Conservation (phyloP, 2,113 vertebrate genomes). For the Gymnarchus niloticus region DNA sequence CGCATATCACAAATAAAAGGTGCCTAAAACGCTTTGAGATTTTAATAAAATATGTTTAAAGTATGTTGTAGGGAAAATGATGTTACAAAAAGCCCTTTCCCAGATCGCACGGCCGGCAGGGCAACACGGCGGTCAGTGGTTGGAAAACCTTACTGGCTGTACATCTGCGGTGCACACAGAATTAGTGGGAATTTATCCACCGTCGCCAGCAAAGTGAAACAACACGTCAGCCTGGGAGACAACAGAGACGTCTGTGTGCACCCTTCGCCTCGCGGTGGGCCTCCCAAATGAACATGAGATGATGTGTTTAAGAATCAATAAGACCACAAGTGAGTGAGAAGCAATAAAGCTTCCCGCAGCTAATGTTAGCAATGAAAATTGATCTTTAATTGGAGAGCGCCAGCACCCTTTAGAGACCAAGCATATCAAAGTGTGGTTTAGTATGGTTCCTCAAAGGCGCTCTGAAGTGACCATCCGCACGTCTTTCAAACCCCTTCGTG, state of each 20-base stretch:
- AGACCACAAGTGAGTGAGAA: slow-evolving; percentile 41
- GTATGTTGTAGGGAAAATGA: not conserved
- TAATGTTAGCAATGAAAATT: slow-evolving; percentile 60
- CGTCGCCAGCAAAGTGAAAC: not conserved
- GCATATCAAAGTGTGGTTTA: slow-evolving; percentile 64
- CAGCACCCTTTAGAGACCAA: slow-evolving; percentile 41
- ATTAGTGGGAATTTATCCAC: not conserved
- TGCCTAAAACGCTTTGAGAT: no score
- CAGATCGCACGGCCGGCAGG: not conserved
- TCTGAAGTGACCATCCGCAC: slow-evolving; percentile 51
- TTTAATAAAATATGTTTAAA: not conserved
- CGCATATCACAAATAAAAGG: no score
- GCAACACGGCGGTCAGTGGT: not conserved
- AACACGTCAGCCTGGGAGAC: no score
- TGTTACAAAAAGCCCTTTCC: not conserved
- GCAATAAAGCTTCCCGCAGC: slow-evolving; percentile 50
- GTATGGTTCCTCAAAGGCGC: slow-evolving; percentile 49
- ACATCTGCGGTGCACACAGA: not conserved
- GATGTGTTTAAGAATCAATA: slow-evolving; percentile 58
- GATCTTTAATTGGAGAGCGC: slow-evolving; percentile 61
- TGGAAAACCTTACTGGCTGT: not conserved
- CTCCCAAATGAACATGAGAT: slow-evolving; percentile 55
- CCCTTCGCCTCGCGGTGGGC: slow-evolving; percentile 36
- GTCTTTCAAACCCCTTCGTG: slow-evolving; percentile 76
- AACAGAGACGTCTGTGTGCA: not conserved